Base-by-base conservation (phyloP, 2,888 invertebrate species). In the Acrobasis suavella region DNA sequence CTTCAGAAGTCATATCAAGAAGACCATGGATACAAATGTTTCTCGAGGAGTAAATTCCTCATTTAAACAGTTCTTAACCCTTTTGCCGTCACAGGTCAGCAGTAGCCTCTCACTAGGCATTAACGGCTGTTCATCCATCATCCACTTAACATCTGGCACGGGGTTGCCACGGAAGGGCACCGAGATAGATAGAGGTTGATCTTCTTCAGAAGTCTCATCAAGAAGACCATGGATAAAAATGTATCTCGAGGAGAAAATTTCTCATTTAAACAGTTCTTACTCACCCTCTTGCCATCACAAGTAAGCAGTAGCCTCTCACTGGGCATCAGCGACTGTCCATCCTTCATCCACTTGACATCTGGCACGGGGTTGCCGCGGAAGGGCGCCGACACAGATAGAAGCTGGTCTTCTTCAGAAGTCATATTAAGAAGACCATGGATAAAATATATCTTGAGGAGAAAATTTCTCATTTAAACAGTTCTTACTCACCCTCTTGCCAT, bases 311-410 rank as follows among this genome's bases (percentile, higher is more conserved):
- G 78, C 60, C 95, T 93, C 62, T 96, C 96, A 59, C 93, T 94
- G 6, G 96, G 94, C 61, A 86, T 76, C 8, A 97, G 72, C 0
- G 95, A 94, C 60, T 89, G 84, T 1, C 96, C 96, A 80, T 97
- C 96, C 82, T 96, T 97, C 52, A 94, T 95, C 97, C 97, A 97
- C 62, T 93, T 89, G 10, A 96, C 95, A 58, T 95, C 95, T 0
- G 97, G 97, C 64, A 96, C 93, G 0, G 97, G 97, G 93, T 97
- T 97, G 42, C 96, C 97, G 46, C 94, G 93, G 78, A 96, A 95
- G 16, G 95, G 95, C 58, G 95, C 96, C 15, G 94, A 93, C n/a
- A n/a, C n/a, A n/a, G n/a, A n/a, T n/a, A n/a, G n/a, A n/a, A n/a
- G n/a, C n/a, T n/a, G n/a, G n/a, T n/a, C n/a, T n/a, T n/a, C n/a